Conservation (phyloP, 64 coral and sea anemone species). For the Actinia equina region DNA sequence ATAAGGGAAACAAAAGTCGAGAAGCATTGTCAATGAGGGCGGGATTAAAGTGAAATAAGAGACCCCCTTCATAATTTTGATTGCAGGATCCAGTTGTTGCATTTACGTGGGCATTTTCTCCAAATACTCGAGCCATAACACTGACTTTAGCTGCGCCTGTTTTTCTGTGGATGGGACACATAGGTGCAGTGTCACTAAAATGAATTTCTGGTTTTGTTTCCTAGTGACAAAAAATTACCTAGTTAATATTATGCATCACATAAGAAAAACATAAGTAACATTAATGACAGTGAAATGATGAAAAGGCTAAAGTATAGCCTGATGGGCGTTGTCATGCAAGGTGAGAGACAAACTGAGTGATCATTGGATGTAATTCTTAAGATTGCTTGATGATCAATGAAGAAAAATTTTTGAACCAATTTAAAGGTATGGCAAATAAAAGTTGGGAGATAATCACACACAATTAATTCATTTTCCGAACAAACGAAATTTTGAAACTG, state of each 20-base stretch:
- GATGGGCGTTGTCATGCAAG: no score
- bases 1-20: constrained; percentile 68
- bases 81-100: background rate
- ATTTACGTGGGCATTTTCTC: background rate
- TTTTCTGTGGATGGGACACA: constrained; percentile 1
- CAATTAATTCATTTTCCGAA: no score
- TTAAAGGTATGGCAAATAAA: no score
- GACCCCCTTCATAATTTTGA: background rate
- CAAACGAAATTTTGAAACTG: no score
- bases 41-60: constrained; percentile 22
- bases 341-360: no score
- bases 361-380: no score
- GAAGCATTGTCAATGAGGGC: constrained; percentile 59
- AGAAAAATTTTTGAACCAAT: no score
- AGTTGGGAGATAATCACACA: no score
- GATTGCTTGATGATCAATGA: no score
- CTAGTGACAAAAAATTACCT: background rate
- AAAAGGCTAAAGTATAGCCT: no score
- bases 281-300: no score
- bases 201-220: background rate
- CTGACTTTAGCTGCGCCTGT: background rate
- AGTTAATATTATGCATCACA: no score
- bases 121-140: constrained; percentile 13
- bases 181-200: background rate
- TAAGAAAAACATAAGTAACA: background rate